Evolutionary conservation across 1,140 invertebrate genomes (phyloP), one percentile per base, ranked within the genome.

Genomic region (Araneus ventricosus): DNA sequence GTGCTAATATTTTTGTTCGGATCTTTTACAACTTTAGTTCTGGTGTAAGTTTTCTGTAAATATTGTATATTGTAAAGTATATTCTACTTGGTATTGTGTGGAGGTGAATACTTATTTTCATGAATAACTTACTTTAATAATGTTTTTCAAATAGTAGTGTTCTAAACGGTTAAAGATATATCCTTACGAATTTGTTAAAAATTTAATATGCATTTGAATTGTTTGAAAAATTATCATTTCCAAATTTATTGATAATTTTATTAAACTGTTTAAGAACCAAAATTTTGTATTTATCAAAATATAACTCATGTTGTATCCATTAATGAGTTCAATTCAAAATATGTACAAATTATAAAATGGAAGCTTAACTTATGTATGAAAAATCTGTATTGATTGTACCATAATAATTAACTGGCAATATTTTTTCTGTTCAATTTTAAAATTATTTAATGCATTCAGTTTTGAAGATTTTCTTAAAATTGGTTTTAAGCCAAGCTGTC

Each of bases 1-100:
- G 67, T 75, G 67, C 67, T 75, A 75, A 75, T 75, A 34, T 22
- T 75, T 75, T 75, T 75, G 67, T 75, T 75, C 17, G 27, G 5
- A 5, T 27, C 67, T 75, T 34, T 30, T 75, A 3, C 7, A 34
- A 34, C 30, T 75, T 10, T 75, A 37, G 10, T 34, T 75, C 34
- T 75, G 67, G 30, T 75, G 67, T 10, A 34, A 20, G 67, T 67
- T n/a, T 67, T 67, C 7, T 75, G 67, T 75, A 75, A 20, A 75
- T 75, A 34, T 37, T 75, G 63, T 70, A 70, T 30, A 70, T 70
- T 70, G 27, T 70, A 70, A 70, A 27, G 8, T 27, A 70, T 27
- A 7, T 70, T 30, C 10, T 30, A 34, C 30, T 22, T 10, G 8
- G 27, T 2, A 67, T 67, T 67, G 8, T 67, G 24, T 67, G n/a